phyloP scores from a whole-genome alignment of 2,888 invertebrate genomes.

The Augiades crinisus region DNA sequence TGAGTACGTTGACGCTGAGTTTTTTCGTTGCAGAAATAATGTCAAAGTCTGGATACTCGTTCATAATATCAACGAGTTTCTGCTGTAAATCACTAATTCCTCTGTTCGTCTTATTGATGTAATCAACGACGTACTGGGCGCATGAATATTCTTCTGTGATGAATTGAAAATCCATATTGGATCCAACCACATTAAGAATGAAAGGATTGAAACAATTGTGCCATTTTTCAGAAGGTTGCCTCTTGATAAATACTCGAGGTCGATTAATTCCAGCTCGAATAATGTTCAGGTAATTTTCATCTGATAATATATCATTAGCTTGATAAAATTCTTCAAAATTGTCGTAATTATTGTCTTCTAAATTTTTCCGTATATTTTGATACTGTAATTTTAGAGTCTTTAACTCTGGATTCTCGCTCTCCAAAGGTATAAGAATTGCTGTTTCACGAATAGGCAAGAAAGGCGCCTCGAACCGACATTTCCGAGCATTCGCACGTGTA shows the following conservation, averaged over 20 bases:
- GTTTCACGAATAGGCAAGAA: slow-evolving; percentile 41
- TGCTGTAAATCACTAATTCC: slow-evolving; percentile 49
- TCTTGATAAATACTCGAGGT: slow-evolving; percentile 41
- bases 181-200: slow-evolving; percentile 39
- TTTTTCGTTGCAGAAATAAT: slow-evolving; percentile 34
- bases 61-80: slow-evolving; percentile 41
- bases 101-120: slow-evolving; percentile 50
- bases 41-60: slow-evolving; percentile 40
- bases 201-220: slow-evolving; percentile 50
- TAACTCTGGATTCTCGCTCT: slow-evolving; percentile 27
- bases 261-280: slow-evolving; percentile 37
- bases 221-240: slow-evolving; percentile 43
- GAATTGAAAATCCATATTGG: slow-evolving; percentile 49
- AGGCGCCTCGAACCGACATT: slow-evolving; percentile 45
- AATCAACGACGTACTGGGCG: slow-evolving; percentile 53
- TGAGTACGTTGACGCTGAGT: slow-evolving; percentile 33
- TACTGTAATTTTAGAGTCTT: slow-evolving; percentile 12
- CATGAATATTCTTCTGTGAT: slow-evolving; percentile 56
- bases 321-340: slow-evolving; percentile 35
- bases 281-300: slow-evolving; percentile 38
- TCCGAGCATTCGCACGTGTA: slow-evolving; percentile 31
- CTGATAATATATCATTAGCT: slow-evolving; percentile 38
- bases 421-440: slow-evolving; percentile 40
- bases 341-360: slow-evolving; percentile 37
- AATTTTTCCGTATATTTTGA: slow-evolving; percentile 30